Evolutionary conservation across 2,113 vertebrate genomes (phyloP).

Genomic region (Tiliqua scincoides): DNA sequence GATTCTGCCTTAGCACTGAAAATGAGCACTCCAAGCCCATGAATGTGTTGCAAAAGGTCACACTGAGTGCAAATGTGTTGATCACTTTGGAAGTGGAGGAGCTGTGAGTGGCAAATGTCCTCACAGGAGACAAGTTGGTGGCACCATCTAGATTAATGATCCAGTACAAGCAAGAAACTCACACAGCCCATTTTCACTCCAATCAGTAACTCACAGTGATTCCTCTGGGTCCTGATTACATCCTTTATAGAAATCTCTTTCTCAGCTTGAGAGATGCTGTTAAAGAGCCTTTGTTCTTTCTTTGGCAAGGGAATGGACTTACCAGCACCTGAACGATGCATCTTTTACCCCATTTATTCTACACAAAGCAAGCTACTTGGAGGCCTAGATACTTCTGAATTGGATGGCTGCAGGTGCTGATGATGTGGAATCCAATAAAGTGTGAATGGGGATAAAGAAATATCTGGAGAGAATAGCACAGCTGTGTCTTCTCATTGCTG

Average conservation of each 20-base stretch:
- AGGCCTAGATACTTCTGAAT: slow-evolving; percentile 24
- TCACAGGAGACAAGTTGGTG: neutral
- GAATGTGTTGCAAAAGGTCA: no score
- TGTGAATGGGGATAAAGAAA: slow-evolving; percentile 34
- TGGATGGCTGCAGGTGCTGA: slow-evolving; percentile 27
- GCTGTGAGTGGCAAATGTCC: neutral
- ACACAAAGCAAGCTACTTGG: slow-evolving; percentile 26
- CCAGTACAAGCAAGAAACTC: neutral
- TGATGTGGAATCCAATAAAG: slow-evolving; percentile 39
- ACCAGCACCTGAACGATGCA: slow-evolving; percentile 17
- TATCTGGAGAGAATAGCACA: slow-evolving; percentile 27
- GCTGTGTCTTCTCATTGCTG: slow-evolving; percentile 6
- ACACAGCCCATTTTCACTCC: neutral
- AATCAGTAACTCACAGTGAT: neutral
- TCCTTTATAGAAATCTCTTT: slow-evolving; percentile 26
- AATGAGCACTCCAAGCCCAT: neutral
- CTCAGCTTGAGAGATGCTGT: slow-evolving; percentile 11
- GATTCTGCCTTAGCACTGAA: neutral
- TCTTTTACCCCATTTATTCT: slow-evolving; percentile 4
- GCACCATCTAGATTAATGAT: neutral
- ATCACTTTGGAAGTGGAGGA: neutral
- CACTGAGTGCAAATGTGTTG: neutral
- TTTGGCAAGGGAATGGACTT: slow-evolving; percentile 19
- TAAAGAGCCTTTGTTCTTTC: slow-evolving; percentile 28
- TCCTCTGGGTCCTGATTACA: slow-evolving; percentile 21